A percentile compares a stretch with the other conserved stretches of the same genome.
phyloP scores from a whole-genome alignment of 2,888 invertebrate species.

The Drosophila meridiana region DNA sequence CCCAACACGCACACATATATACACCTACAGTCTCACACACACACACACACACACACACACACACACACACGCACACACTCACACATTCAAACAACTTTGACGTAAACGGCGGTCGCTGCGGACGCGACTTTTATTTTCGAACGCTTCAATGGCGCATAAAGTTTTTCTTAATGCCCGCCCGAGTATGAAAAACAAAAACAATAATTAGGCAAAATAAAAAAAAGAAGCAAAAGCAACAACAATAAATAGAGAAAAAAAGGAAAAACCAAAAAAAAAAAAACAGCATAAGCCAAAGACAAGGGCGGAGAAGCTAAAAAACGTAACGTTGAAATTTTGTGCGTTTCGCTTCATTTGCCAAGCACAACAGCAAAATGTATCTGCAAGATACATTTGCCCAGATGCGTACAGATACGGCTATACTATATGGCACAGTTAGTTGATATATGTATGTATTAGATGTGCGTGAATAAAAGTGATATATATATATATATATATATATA shows the following conservation, averaged over 20 bases:
- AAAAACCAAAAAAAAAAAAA: constrained; percentile 20
- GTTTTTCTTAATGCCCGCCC: constrained; percentile 80
- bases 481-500: constrained; percentile 13
- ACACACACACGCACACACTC: constrained; percentile 9
- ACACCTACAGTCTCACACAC: constrained; percentile 32
- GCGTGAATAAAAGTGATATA: constrained; percentile 5
- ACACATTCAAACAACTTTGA: constrained; percentile 50
- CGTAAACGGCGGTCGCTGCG: constrained; percentile 64
- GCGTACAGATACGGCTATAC: constrained; percentile 20
- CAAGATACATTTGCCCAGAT: constrained; percentile 58
- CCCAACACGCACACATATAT: constrained; percentile 15
- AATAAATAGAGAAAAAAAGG: constrained; percentile 14
- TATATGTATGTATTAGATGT: constrained; percentile 22
- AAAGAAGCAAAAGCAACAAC: constrained; percentile 13
- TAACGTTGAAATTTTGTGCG: constrained; percentile 58
- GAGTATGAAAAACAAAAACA: constrained; percentile 79
- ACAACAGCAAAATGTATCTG: constrained; percentile 53
- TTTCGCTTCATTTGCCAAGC: constrained; percentile 82
- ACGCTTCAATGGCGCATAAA: constrained; percentile 80
- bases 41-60: constrained; percentile 20
- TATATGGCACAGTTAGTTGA: constrained; percentile 17
- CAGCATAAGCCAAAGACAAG: constrained; percentile 37
- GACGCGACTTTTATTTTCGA: constrained; percentile 77
- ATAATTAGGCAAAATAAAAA: constrained; percentile 71
- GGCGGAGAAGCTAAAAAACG: constrained; percentile 57